Base-by-base conservation (phyloP, 2,797 vertebrate genomes). In the Myoxocephalus aenaeus region DNA sequence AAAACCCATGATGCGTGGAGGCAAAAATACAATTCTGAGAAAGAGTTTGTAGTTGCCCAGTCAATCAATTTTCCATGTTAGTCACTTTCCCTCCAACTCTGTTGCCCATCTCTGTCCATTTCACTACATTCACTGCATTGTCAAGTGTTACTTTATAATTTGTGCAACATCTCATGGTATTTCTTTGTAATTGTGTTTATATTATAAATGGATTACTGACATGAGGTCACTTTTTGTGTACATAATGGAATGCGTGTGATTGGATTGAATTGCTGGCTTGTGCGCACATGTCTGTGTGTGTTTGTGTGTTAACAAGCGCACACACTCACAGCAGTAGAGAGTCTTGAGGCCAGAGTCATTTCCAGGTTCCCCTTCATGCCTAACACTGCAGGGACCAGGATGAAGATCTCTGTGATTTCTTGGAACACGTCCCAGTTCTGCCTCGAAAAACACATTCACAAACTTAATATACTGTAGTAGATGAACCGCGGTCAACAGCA, bases 281-380 rank as follows among this genome's bases (percentile, higher is more conserved):
- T 69, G 67, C 61, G 57, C 38, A 3, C 22, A 18, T 70, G 38
- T 75, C 8, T 38, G 46, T 32, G 68, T 58, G 7, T 46, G 32
- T 36, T 10, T 70, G 34, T 65, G 51, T 54, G 38, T n/a, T 36
- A 12, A 29, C 7, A 5, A 62, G 32, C 0, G 25, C 20, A 36
- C 20, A 57, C 14, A 93, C 97, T 97, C 90, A 99, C 98, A 78
- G 97, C 97, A 42, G 98, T 99, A 6, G 97, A 99, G 3, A 99
- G 94, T 81, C 98, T 95, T 13, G 98, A 98, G 62, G 98, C 98
- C 90, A 99, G 89, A 7, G 98, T 99, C 98, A 98, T 99, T 94
- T 99, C 98, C 90, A 99, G 95, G 84, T 99, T 99, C 50, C 98
- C 97, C 92, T 99, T 99, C 88, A 99, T 97, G 61, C 98, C 98